These are phyloP conservation scores for Anaspis maculata DNA, from an alignment of 2,888 invertebrate genomes.

Conservation along the genomic window DNA sequence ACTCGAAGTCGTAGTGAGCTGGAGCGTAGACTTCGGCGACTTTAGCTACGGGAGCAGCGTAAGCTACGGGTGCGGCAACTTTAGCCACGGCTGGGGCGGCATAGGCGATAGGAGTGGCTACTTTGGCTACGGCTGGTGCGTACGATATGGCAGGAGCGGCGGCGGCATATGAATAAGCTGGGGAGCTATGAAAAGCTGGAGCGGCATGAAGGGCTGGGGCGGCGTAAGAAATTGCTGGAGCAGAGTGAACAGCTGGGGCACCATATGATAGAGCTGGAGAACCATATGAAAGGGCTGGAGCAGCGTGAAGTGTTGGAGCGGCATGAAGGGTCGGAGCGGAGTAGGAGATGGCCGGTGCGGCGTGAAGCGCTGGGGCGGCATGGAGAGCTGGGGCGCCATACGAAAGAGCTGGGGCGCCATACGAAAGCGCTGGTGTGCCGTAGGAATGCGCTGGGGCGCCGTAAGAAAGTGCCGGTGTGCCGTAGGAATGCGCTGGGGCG, in stretches of 20 bases:
- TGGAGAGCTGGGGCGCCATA: too few species aligned
- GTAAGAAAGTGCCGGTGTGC: background rate
- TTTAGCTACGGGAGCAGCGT: constrained; percentile 25
- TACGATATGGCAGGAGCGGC: constrained; percentile 2
- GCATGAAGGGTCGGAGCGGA: constrained; percentile 14
- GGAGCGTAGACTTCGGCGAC: constrained; percentile 40
- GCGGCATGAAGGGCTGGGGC: too few species aligned
- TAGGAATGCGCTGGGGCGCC: constrained; percentile 3
- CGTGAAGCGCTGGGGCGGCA: too few species aligned
- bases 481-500: constrained; percentile 9
- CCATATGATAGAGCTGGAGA: constrained; percentile 10
- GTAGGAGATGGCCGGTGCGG: background rate
- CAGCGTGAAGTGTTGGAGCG: constrained; percentile 9
- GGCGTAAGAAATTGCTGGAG: constrained; percentile 17
- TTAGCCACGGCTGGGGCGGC: constrained; percentile 5
- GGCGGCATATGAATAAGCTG: constrained; percentile 14
- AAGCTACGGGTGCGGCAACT: constrained; percentile 31
- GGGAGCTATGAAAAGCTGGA: constrained; percentile 12
- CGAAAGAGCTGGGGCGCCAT: constrained; percentile 9
- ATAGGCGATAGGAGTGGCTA: constrained; percentile 8
- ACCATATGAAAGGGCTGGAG: constrained; percentile 15
- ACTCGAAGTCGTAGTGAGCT: constrained; percentile 43
- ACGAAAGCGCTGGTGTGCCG: constrained; percentile 19
- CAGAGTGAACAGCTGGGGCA: constrained; percentile 16
- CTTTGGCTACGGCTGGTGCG: constrained; percentile 19